A percentile compares a stretch with the other conserved stretches of the same genome.
Conservation (phyloP, 64 coral and sea anemone genomes). For the Anthopleura sola region DNA sequence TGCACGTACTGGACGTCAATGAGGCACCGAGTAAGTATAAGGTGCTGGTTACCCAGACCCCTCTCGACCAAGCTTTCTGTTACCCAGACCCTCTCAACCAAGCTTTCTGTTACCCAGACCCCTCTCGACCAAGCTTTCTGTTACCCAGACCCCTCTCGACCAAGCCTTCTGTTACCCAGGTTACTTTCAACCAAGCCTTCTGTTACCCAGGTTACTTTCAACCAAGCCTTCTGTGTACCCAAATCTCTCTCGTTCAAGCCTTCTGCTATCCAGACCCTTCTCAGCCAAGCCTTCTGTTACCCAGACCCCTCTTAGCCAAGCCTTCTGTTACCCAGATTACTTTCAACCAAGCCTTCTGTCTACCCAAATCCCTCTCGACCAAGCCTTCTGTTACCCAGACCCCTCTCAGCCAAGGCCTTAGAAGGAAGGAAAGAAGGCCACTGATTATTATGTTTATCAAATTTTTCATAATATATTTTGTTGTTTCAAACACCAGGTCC, state of each 20-base stretch:
- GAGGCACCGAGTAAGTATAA: background rate
- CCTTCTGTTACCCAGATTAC: conserved; percentile 21
- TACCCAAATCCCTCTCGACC: background rate
- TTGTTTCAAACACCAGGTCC: conserved; percentile 30
- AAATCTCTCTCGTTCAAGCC: background rate
- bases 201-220: background rate
- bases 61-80: conserved; percentile 2
- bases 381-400: background rate
- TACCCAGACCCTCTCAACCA: background rate
- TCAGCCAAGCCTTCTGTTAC: background rate
- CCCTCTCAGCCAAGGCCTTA: too few relatives aligned
- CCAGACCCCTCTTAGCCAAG: background rate
- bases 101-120: background rate
- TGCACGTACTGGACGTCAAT: conserved; percentile 62
- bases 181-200: background rate
- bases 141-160: conserved; percentile 15
- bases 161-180: conserved; percentile 14
- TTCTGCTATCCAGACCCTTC: background rate
- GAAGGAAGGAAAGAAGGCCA: too few relatives aligned
- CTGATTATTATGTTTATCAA: too few relatives aligned
- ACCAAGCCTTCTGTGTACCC: background rate
- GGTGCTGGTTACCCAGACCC: conserved; percentile 18
- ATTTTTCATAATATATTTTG: too few relatives aligned
- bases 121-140: too few relatives aligned
- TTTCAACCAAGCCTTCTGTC: background rate